Evolutionary conservation across 37 sponge, comb jelly and placozoan genomes (phyloP), one percentile per base, ranked within the genome.

Genomic region (Diacarnus erythraeanus): DNA sequence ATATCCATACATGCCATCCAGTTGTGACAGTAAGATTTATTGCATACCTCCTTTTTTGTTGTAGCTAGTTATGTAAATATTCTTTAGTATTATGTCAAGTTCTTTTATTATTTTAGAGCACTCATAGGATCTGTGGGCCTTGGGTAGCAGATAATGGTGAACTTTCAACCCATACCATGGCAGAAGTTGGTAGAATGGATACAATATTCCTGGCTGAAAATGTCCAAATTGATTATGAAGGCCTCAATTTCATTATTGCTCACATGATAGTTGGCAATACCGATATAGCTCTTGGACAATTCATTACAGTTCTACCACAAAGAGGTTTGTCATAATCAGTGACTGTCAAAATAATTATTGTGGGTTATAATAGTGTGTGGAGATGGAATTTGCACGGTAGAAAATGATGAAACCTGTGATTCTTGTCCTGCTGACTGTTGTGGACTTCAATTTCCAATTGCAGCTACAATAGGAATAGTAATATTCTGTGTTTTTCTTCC

Each of bases 181-280:
- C 90, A 2, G 38, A 56, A 36, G 83, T 33, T 63, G 84, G 85
- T 0, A 21, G n/a, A 1, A 78, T 94, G 27, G 37, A 84, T 15
- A 38, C 40, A 22, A 27, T 35, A 18, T 81, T 84, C 56, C 9
- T 42, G 8, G 38, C 76, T 12, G 22, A 58, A 18, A 64, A 59
- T 18, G 80, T 74, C 37, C 27, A 69, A 18, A 67, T 90, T 17
- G 63, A 44, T 26, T 42, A 38, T 42, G 59, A 21, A 0, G 85
- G 88, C 17, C 10, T n/a, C n/a, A 90, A 84, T 35, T 42, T 51
- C 39, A 71, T 96, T 35, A 90, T 96, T 21, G 93, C 90, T 42
- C 97, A 96, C 76, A 67, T 96, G 26, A 83, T 56, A 73, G 43
- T 96, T 6, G 88, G 93, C 15, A 63, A 66, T n/a, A 60, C 93